A percentile compares a stretch with the other conserved stretches of the same genome.
Conservation (phyloP, 2,113 vertebrate genomes). For the Sialia sialis region DNA sequence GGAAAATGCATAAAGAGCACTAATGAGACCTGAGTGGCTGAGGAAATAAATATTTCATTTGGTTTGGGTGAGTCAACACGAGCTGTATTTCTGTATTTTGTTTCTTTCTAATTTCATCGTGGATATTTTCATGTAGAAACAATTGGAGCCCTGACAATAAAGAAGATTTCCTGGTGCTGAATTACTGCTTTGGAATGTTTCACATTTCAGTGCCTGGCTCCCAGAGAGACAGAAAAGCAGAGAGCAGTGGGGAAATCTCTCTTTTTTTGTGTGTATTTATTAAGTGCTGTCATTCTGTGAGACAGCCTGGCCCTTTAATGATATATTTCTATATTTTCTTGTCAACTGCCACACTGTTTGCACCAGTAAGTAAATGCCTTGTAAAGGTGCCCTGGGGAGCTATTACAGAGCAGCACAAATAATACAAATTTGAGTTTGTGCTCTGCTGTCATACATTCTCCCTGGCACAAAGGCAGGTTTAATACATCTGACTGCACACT, state of each 20-base stretch:
- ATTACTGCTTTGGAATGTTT: not conserved
- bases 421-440: constrained; percentile 36
- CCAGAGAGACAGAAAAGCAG: not conserved
- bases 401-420: constrained; percentile 30
- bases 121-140: not conserved
- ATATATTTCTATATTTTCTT: constrained; percentile 12
- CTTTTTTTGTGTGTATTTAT: not conserved
- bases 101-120: not conserved
- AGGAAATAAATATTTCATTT: constrained; percentile 22
- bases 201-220: not conserved
- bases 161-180: not conserved
- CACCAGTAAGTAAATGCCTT: constrained; percentile 55
- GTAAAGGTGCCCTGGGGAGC: constrained; percentile 47
- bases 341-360: constrained; percentile 51
- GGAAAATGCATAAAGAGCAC: not conserved
- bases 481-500: not conserved
- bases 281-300: not conserved
- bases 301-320: not conserved
- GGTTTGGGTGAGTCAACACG: not conserved
- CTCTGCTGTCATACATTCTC: constrained; percentile 24
- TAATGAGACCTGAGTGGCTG: not conserved
- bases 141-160: not conserved
- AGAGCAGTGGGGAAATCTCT: not conserved
- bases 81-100: not conserved
- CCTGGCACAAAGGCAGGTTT: constrained; percentile 23